Conservation (phyloP, 2,113 vertebrate genomes). For the Sylvilagus bachmani region DNA sequence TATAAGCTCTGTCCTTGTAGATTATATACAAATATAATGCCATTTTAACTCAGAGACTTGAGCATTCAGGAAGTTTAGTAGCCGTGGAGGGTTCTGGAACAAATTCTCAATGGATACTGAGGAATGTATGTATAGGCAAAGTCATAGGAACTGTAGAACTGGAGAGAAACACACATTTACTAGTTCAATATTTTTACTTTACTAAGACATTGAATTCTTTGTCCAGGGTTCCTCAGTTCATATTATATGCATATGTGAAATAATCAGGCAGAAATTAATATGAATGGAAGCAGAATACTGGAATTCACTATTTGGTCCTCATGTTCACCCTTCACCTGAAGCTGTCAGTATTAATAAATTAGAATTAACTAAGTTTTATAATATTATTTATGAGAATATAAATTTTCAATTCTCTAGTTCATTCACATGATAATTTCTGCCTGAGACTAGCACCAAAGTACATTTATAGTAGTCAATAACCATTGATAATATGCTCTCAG, state of each 20-base stretch:
- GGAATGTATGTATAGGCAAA: not conserved
- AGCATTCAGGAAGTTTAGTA: no score
- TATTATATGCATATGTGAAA: not conserved
- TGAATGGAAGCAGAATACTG: not conserved
- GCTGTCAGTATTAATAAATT: not conserved
- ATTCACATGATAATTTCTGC: not conserved
- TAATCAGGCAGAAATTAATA: not conserved
- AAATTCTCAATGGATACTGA: no score
- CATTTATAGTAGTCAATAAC: not conserved
- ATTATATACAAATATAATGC: no score
- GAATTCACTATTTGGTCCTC: not conserved
- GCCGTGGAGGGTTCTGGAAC: no score
- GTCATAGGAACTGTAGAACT: not conserved
- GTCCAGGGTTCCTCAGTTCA: not conserved
- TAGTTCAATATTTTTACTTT: not conserved
- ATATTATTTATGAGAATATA: not conserved
- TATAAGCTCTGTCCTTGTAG: no score
- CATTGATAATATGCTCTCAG: not conserved
- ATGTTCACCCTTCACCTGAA: not conserved
- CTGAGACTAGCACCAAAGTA: not conserved
- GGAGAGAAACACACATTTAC: not conserved
- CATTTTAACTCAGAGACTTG: no score
- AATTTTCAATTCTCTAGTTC: not conserved
- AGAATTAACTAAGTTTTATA: conserved; percentile 30
- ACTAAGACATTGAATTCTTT: not conserved